A percentile compares a stretch with the other conserved stretches of the same genome.
Conservation (phyloP, 2,888 invertebrate species). For the Zaprionus bogoriensis region DNA sequence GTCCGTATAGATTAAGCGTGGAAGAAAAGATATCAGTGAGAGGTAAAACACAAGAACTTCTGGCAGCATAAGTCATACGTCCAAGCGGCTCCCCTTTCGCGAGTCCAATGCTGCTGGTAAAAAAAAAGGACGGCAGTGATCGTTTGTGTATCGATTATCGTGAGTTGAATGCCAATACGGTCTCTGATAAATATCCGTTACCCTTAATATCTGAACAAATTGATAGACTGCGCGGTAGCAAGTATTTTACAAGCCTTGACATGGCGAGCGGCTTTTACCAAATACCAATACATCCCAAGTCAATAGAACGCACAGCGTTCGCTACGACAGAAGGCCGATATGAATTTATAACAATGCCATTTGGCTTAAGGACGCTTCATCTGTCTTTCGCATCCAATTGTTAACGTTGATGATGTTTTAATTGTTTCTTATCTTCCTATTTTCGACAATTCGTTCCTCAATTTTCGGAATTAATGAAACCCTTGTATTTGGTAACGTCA, state of each 20-base stretch:
- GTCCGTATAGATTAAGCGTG: neutral
- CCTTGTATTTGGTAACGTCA: slow-evolving; percentile 1
- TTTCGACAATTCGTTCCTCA: slow-evolving; percentile 5
- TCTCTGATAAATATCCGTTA: neutral
- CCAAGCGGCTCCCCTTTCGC: too few relatives aligned
- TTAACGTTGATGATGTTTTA: slow-evolving; percentile 16
- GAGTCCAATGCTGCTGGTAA: too few relatives aligned
- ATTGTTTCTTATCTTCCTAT: slow-evolving; percentile 6
- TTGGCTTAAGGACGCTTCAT: too few relatives aligned
- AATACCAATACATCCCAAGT: slow-evolving; percentile 1
- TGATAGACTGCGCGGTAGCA: neutral
- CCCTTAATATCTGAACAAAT: slow-evolving; percentile 3
- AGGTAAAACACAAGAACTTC: neutral
- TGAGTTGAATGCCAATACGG: neutral
- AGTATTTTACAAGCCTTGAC: slow-evolving; percentile 3
- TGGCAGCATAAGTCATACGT: too few relatives aligned
- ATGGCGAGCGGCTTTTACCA: neutral
- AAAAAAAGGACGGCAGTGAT: slow-evolving; percentile 1
- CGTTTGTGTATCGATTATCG: neutral
- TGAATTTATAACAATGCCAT: slow-evolving; percentile 2
- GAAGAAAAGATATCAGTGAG: slow-evolving; percentile 1
- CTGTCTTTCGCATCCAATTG: slow-evolving; percentile 8
- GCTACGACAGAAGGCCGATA: slow-evolving; percentile 2
- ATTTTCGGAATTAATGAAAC: neutral
- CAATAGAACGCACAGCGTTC: neutral